phyloP scores from a whole-genome alignment of 53 echinoderm and acorn worm genomes.

The Hippasteria phrygiana region DNA sequence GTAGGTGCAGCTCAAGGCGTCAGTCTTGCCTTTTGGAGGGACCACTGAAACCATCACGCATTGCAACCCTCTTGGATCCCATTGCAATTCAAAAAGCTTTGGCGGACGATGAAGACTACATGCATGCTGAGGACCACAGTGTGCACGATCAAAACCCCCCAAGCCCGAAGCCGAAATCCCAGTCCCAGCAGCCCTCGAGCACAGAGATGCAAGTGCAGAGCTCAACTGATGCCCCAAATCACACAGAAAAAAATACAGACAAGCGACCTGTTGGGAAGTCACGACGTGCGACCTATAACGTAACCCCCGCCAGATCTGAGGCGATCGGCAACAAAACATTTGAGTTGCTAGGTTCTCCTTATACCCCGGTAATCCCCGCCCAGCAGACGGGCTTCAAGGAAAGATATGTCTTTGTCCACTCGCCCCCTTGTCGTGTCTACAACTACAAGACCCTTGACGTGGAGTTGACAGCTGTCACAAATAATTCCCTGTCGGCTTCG shows the following conservation, averaged over 20 bases:
- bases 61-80: slow-evolving; percentile 50
- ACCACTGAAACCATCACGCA: slow-evolving; percentile 54
- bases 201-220: not conserved
- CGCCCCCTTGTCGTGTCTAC: slow-evolving; percentile 11
- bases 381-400: not conserved
- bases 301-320: slow-evolving; percentile 16
- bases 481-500: not conserved
- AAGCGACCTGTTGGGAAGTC: not conserved
- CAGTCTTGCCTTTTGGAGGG: not conserved
- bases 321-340: slow-evolving; percentile 4
- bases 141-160: not conserved
- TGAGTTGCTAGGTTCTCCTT: not conserved
- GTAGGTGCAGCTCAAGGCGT: not conserved
- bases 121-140: not conserved
- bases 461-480: slow-evolving; percentile 17
- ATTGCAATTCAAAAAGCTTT: slow-evolving; percentile 48
- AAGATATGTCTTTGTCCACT: slow-evolving; percentile 42
- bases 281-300: slow-evolving; percentile 32
- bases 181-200: not conserved
- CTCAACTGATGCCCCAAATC: not conserved
- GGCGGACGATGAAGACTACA: slow-evolving; percentile 6
- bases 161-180: not conserved
- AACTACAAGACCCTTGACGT: slow-evolving; percentile 10
- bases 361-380: not conserved
- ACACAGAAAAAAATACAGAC: not conserved